Evolutionary conservation across 2,888 invertebrate genomes (phyloP).

Genomic region (Acleris emargana): DNA sequence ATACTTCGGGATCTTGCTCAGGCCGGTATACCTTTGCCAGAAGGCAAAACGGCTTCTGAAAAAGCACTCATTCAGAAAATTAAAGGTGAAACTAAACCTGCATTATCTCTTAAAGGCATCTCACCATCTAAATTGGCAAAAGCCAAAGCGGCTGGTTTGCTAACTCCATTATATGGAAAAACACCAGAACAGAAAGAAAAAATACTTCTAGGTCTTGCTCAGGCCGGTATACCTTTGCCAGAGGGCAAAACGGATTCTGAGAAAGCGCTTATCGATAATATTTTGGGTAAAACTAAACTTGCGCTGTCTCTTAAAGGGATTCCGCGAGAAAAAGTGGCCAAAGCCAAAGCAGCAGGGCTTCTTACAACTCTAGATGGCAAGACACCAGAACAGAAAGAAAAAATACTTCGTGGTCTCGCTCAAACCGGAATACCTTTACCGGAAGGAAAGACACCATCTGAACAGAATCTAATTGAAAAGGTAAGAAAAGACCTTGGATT

Average conservation of each 20-base stretch:
- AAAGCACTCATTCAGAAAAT: background rate
- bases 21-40: slow-evolving; percentile 42
- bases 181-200: background rate
- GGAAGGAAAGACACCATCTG: no score
- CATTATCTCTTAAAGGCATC: background rate
- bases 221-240: slow-evolving; percentile 41
- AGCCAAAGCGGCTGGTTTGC: slow-evolving; percentile 43
- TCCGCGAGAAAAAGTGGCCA: background rate
- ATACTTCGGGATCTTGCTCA: slow-evolving; percentile 44
- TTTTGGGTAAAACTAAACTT: slow-evolving; percentile 4
- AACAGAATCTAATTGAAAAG: background rate
- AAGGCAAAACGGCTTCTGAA: background rate
- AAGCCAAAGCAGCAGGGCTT: background rate
- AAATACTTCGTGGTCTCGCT: background rate
- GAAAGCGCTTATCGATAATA: background rate
- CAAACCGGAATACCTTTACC: background rate
- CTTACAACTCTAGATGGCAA: background rate
- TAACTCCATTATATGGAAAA: slow-evolving; percentile 38
- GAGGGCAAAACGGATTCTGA: background rate
- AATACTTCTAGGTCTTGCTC: background rate
- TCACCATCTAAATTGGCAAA: slow-evolving; percentile 35
- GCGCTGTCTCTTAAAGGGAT: background rate
- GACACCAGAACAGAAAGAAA: background rate
- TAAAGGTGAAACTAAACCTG: background rate
- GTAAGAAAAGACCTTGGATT: background rate